phyloP scores from a whole-genome alignment of 2,113 vertebrate species.

The Prionailurus bengalensis region DNA sequence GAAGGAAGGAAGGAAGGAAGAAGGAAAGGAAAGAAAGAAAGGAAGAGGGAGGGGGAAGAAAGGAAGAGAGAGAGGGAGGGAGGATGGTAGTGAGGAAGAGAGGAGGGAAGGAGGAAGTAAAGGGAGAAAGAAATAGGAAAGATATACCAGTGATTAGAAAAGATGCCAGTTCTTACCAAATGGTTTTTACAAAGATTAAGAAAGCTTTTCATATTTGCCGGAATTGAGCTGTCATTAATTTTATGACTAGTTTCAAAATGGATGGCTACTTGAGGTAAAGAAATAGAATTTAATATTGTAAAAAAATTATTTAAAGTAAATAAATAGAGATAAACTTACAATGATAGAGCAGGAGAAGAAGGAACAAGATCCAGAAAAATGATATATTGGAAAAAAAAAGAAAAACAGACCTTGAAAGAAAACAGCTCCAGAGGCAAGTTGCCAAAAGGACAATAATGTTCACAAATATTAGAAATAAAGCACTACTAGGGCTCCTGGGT shows the following conservation, averaged over 20 bases:
- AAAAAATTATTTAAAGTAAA: background rate
- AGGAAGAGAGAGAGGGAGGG: background rate
- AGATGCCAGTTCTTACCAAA: constrained; percentile 3
- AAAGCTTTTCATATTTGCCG: background rate
- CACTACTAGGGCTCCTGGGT: no score
- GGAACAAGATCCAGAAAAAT: constrained; percentile 30
- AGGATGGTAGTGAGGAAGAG: background rate
- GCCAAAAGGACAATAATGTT: background rate
- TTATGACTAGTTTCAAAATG: constrained; percentile 37
- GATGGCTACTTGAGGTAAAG: background rate
- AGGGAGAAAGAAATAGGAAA: background rate
- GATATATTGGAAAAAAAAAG: background rate
- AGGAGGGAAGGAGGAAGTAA: background rate
- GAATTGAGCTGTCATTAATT: constrained; percentile 20
- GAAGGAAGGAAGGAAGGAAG: background rate
- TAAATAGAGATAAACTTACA: background rate
- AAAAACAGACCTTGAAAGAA: background rate
- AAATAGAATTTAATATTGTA: constrained; percentile 21
- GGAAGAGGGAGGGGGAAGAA: background rate
- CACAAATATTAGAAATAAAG: constrained; percentile 27
- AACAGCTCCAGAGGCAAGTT: background rate
- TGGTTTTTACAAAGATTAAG: constrained; percentile 47
- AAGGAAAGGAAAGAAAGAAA: background rate
- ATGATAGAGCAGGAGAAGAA: background rate
- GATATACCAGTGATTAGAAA: background rate